Conservation (phyloP, 1,140 invertebrate genomes). For the Dendrolimus punctatus region DNA sequence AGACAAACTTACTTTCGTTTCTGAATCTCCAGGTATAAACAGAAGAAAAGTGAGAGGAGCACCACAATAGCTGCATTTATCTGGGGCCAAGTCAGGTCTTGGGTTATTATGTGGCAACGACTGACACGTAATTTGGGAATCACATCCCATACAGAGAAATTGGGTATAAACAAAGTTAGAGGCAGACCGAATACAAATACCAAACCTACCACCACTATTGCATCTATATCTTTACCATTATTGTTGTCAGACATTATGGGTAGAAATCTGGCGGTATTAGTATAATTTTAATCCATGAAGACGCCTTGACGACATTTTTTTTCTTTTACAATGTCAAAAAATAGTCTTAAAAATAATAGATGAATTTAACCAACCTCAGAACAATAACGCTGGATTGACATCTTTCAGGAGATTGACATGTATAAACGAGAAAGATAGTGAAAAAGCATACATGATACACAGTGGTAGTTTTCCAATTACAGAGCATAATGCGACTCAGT, state of each 20-base stretch:
- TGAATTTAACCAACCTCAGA: too few relatives aligned
- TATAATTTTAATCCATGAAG: too few relatives aligned
- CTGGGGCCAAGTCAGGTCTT: constrained; percentile 41
- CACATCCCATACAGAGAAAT: constrained; percentile 47
- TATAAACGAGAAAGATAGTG: too few relatives aligned
- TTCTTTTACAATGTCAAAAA: too few relatives aligned
- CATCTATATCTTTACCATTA: constrained; percentile 27
- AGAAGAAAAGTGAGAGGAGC: constrained; percentile 37
- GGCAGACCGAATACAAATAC: constrained; percentile 44
- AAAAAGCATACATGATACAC: too few relatives aligned
- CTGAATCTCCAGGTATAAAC: constrained; percentile 49
- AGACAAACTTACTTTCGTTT: constrained; percentile 42
- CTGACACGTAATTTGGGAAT: constrained; percentile 43
- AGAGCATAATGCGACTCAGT: too few relatives aligned
- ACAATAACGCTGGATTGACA: too few relatives aligned
- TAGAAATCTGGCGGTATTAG: too few relatives aligned
- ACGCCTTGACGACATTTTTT: too few relatives aligned
- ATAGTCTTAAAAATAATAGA: too few relatives aligned
- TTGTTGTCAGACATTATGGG: constrained; percentile 28
- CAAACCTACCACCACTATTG: constrained; percentile 22
- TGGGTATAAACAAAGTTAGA: constrained; percentile 41
- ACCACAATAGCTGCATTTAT: constrained; percentile 31
- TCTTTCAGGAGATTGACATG: too few relatives aligned
- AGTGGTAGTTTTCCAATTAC: too few relatives aligned
- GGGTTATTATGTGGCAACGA: constrained; percentile 37